Base-by-base conservation (phyloP, 2,797 vertebrate species). In the Nyctibius grandis region DNA sequence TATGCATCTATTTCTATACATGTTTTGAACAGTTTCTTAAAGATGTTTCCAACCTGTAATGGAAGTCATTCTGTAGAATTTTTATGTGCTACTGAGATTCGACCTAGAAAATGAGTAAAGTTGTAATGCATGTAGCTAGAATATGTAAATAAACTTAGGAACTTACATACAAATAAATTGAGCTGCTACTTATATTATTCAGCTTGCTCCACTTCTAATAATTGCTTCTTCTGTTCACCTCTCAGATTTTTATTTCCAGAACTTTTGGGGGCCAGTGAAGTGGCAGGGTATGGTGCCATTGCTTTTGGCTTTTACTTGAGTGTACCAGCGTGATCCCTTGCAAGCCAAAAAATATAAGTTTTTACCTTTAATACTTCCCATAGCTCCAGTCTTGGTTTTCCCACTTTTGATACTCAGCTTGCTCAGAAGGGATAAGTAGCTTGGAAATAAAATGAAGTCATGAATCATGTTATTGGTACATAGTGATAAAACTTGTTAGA, bases 301-400 rank as follows among this genome's bases (percentile, higher is more conserved):
- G 36, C 61, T 91, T 81, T 81, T 76, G 82, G 45, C 69, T 92
- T 80, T 76, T 16, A 38, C 50, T 91, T 82, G 36, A 80, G 31
- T 17, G 0, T 86, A 48, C 85, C 59, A 63, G 12, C 11, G 5
- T 48, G 42, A 78, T 75, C 44, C 29, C 45, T 64, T 53, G 33
- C 45, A 88, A 91, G n/a, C 44, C 34, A 77, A 42, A 68, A 85
- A 89, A 59, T 78, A 7, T 1, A 51, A 53, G 19, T 13, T 91
- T 89, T 65, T 40, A 61, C 42, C 34, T 56, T 64, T 63, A 80
- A 57, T 93, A 80, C 36, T 40, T 64, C 20, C 42, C 9, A 13
- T 12, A 31, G 28, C 56, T 88, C 22, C n/a, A 22, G 40, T 60
- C 56, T 69, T 85, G 47, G 8, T 78, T 80, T 75, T 51, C 47